Percentiles rank a stretch among this genome's conserved stretches.
These are phyloP conservation scores for Willowsia nigromaculata DNA, from an alignment of 2,888 invertebrate genomes.

Conservation along the genomic window DNA sequence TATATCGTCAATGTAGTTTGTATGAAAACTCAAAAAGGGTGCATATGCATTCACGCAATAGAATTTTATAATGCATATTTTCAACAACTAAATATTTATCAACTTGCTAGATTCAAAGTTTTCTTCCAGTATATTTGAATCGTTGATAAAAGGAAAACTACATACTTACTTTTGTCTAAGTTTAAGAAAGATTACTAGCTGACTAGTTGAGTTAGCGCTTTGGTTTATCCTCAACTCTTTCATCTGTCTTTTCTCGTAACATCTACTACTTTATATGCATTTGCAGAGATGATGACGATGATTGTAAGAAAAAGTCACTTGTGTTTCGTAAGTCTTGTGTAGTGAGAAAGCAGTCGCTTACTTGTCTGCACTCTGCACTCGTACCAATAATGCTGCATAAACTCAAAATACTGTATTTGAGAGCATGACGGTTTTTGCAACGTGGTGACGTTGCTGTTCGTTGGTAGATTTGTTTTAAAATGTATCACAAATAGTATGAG, in stretches of 20 bases:
- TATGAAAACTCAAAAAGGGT: neutral
- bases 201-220: slow-evolving; percentile 40
- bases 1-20: neutral
- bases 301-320: slow-evolving; percentile 30
- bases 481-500: neutral
- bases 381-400: no score
- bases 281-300: slow-evolving; percentile 10
- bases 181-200: no score
- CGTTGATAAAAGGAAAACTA: neutral
- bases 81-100: neutral
- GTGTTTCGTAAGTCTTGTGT: neutral
- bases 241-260: neutral
- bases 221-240: slow-evolving; percentile 36
- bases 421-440: no score
- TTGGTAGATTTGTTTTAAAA: no score
- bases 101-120: neutral
- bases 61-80: slow-evolving; percentile 4
- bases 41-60: neutral
- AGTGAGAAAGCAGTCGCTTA: neutral
- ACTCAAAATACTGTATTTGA: no score
- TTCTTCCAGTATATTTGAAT: neutral
- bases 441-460: no score
- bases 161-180: neutral
- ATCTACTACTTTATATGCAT: slow-evolving; percentile 10
- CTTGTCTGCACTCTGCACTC: slow-evolving; percentile 38